Base-by-base conservation (phyloP, 2,113 vertebrate species). In the Stictonetta naevosa region DNA sequence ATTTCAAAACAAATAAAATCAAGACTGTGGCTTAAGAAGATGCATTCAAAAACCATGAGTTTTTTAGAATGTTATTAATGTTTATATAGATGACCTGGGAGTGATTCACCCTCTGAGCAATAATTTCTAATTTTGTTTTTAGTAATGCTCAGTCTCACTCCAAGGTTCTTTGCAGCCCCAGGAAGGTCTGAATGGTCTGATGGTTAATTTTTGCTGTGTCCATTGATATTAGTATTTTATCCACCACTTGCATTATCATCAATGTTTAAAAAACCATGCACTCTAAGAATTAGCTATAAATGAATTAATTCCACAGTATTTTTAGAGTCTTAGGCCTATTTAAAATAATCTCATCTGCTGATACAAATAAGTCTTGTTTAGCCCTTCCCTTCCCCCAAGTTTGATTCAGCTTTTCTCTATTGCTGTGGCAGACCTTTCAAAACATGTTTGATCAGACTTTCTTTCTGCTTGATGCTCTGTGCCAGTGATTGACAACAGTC, bases 361-460 rank as follows among this genome's bases (percentile, higher is more conserved):
- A 58, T 72, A 82, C 69, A 64, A 92, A 60, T 33, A 79, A 66
- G 62, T 8, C 69, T 53, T 62, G 42, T 82, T 92, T 76, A 75
- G 92, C 34, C 62, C 21, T 92, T 90, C 40, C 52, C 52, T 52
- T 52, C 50, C 53, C n/a, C 56, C 55, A 14, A 13, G 38, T 22
- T 75, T 81, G 94, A 68, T 92, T 89, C 66, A 36, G 86, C 53
- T 72, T 88, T 74, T 86, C 44, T 55, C 68, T 50, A 38, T 84
- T 92, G 89, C 34, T 93, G 88, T 82, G 93, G 95, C 92, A 91
- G 77, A 89, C 31, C 76, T 87, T 87, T 89, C 89, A 86, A 20
- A 81, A 34, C 4, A 77, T 15, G 78, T 93, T 88, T 83, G 93
- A 52, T 95, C 88, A 83, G 68, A 81, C 73, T 56, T 69, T 91